Percentiles rank a stretch among this genome's conserved stretches.
Evolutionary conservation across 2,113 vertebrate genomes (phyloP).

Genomic region (Plotosus lineatus): DNA sequence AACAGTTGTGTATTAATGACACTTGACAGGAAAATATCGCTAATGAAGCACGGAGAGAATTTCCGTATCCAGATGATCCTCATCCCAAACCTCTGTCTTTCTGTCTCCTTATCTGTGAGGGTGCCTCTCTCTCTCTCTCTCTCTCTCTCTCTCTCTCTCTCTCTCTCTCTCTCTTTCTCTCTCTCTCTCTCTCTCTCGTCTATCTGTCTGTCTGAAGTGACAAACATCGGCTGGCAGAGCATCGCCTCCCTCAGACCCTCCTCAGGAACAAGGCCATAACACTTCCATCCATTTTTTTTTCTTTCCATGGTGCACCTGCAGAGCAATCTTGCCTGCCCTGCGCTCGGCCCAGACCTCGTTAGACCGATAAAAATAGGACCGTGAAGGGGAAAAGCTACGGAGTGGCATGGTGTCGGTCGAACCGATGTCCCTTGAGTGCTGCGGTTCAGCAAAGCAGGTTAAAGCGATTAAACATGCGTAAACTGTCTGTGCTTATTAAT

Average conservation of each 20-base stretch:
- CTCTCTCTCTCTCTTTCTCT: background rate
- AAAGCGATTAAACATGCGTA: slow-evolving; percentile 53
- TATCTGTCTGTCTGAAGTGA: background rate
- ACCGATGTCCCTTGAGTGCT: slow-evolving; percentile 17
- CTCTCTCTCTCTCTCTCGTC: background rate
- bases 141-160: background rate
- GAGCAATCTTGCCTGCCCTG: background rate
- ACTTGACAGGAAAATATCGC: background rate
- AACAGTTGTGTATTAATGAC: background rate
- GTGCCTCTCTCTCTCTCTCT: background rate
- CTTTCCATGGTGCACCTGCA: slow-evolving; percentile 42
- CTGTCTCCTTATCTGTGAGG: background rate
- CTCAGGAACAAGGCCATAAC: background rate
- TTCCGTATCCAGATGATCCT: background rate
- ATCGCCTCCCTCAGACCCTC: background rate
- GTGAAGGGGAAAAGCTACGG: slow-evolving; percentile 34
- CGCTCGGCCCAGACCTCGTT: slow-evolving; percentile 43
- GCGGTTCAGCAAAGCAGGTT: slow-evolving; percentile 55
- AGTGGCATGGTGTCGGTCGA: slow-evolving; percentile 21
- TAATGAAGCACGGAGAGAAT: slow-evolving; percentile 18
- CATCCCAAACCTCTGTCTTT: background rate
- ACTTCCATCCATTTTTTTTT: slow-evolving; percentile 30
- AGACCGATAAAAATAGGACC: slow-evolving; percentile 53
- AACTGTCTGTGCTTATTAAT: slow-evolving; percentile 52
- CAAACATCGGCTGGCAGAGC: background rate